Evolutionary conservation across 2,113 vertebrate genomes (phyloP).

Genomic region (Mobula hypostoma): DNA sequence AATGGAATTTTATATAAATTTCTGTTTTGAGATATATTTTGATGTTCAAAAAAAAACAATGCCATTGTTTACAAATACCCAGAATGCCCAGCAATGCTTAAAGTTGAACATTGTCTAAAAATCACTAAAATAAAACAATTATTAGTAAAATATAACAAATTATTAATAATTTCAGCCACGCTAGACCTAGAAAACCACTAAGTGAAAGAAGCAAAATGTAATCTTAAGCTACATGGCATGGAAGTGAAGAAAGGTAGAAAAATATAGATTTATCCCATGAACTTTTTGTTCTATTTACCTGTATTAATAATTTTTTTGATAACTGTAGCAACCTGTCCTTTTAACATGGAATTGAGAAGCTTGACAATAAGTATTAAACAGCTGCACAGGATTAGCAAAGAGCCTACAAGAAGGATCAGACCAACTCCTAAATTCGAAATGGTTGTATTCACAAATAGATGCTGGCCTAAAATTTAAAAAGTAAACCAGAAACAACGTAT

Average conservation of each 20-base stretch:
- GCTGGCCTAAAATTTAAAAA: conserved; percentile 59
- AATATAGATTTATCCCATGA: neutral
- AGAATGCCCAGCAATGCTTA: too few species aligned
- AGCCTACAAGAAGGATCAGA: conserved; percentile 73
- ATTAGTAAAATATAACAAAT: neutral
- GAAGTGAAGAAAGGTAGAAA: neutral
- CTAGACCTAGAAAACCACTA: neutral
- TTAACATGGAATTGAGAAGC: conserved; percentile 86
- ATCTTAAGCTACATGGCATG: neutral
- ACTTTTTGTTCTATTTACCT: conserved; percentile 55
- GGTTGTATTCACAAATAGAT: conserved; percentile 63
- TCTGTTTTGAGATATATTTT: too few species aligned
- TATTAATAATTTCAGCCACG: neutral
- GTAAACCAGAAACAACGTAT: neutral
- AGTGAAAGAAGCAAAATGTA: neutral
- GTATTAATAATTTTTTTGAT: conserved; percentile 98
- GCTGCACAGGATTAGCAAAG: conserved; percentile 74
- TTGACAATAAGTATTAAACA: conserved; percentile 92
- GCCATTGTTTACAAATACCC: too few species aligned
- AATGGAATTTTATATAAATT: neutral
- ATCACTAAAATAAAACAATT: too few species aligned
- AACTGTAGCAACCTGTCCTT: conserved; percentile 79
- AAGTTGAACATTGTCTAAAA: too few species aligned
- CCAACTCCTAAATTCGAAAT: conserved; percentile 76
- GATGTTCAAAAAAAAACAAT: too few species aligned